Conservation (phyloP, 2,888 invertebrate genomes). For the Tinea semifulvella region DNA sequence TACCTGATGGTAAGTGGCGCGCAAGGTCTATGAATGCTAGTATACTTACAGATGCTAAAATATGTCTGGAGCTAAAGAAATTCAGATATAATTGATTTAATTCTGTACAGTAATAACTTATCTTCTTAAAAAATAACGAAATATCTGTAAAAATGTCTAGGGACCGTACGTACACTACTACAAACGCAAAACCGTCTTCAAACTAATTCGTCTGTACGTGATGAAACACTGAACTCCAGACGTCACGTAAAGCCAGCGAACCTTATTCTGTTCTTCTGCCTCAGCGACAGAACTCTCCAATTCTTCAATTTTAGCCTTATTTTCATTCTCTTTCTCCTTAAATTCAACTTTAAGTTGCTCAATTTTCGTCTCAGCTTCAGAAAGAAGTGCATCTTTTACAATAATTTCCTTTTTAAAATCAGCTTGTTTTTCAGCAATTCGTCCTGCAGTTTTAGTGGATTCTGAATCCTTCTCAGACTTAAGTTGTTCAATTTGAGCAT, state of each 20-base stretch:
- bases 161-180: too few relatives aligned
- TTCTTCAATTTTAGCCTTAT: conserved; percentile 36
- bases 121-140: too few relatives aligned
- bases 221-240: too few relatives aligned
- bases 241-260: conserved; percentile 33
- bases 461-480: conserved; percentile 31
- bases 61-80: too few relatives aligned
- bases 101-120: too few relatives aligned
- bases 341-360: conserved; percentile 31
- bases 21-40: too few relatives aligned
- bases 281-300: conserved; percentile 28
- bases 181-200: too few relatives aligned
- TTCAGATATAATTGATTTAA: too few relatives aligned
- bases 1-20: too few relatives aligned
- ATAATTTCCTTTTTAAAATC: conserved; percentile 25
- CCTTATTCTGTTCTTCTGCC: conserved; percentile 43
- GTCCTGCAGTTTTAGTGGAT: conserved; percentile 31
- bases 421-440: conserved; percentile 27
- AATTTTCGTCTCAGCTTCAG: conserved; percentile 26
- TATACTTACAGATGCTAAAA: too few relatives aligned
- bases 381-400: conserved; percentile 30
- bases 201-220: too few relatives aligned
- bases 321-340: conserved; percentile 29
- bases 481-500: conserved; percentile 27
- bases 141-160: too few relatives aligned